A percentile compares a stretch with the other conserved stretches of the same genome.
These are phyloP conservation scores for Trichonephila clavata DNA, from an alignment of 1,140 invertebrate genomes.

Conservation along the genomic window DNA sequence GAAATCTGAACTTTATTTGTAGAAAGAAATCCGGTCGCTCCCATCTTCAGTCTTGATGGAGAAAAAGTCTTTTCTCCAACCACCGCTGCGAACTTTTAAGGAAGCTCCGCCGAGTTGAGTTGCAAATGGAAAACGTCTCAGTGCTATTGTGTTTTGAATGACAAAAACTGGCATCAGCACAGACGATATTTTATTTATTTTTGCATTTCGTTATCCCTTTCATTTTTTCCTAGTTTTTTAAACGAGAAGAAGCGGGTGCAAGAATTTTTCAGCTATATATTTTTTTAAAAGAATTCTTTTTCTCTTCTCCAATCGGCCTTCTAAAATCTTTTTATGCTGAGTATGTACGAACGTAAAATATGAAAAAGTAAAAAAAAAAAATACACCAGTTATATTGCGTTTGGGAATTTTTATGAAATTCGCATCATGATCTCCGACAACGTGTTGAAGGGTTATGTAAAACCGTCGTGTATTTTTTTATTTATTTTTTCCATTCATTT, in stretches of 20 bases:
- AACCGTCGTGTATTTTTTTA: not conserved
- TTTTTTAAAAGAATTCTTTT: not conserved
- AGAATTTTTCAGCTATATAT: not conserved
- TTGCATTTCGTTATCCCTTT: conserved; percentile 18
- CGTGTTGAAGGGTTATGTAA: conserved; percentile 56
- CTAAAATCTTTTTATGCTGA: conserved; percentile 52
- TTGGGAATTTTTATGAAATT: conserved; percentile 64
- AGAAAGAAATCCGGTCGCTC: not conserved
- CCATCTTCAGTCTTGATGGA: conserved; percentile 41
- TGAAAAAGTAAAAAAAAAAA: not conserved
- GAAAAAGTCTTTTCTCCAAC: conserved; percentile 6
- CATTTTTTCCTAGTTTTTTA: conserved; percentile 25
- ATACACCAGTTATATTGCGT: not conserved
- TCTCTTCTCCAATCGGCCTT: conserved; percentile 33
- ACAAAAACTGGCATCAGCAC: conserved; percentile 56
- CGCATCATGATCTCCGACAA: conserved; percentile 57
- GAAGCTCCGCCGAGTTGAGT: conserved; percentile 31
- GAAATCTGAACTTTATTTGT: conserved; percentile 42
- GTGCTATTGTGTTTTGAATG: conserved; percentile 64
- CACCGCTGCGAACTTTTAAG: conserved; percentile 14
- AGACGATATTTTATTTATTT: conserved; percentile 63
- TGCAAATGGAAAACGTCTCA: conserved; percentile 64
- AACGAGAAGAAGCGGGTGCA: conserved; percentile 11
- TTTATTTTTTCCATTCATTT: not conserved
- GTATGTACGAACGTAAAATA: conserved; percentile 53